Conservation (phyloP, 2,113 vertebrate genomes). For the Coptodon bakossiorum region DNA sequence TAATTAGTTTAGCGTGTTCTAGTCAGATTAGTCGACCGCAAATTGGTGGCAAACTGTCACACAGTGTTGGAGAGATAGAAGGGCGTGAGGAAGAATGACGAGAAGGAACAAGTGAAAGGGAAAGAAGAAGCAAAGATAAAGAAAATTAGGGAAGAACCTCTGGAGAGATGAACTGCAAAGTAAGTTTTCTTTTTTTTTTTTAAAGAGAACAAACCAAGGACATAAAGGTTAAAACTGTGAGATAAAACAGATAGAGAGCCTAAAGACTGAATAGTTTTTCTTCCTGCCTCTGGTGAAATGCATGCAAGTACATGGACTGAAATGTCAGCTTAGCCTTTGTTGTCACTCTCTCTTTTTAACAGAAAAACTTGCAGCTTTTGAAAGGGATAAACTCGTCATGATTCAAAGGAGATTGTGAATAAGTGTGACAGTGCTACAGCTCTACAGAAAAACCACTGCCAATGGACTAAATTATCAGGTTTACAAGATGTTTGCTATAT, state of each 20-base stretch:
- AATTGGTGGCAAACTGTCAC: constrained; percentile 44
- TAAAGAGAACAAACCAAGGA: background rate
- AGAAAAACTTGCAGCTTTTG: background rate
- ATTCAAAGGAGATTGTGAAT: background rate
- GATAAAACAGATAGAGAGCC: background rate
- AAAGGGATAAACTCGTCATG: background rate
- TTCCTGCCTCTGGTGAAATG: background rate
- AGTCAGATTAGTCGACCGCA: constrained; percentile 47
- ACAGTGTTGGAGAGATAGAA: background rate
- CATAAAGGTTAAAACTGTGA: background rate
- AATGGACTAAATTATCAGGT: background rate
- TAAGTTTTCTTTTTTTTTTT: background rate
- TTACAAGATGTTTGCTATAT: background rate
- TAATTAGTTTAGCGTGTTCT: constrained; percentile 60
- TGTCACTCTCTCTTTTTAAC: background rate
- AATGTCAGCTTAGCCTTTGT: background rate
- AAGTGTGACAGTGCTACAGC: background rate
- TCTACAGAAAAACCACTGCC: background rate
- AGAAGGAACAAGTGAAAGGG: background rate
- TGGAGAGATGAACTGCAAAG: background rate
- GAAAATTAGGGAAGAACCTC: background rate
- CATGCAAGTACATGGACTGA: background rate
- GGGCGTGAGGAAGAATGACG: background rate
- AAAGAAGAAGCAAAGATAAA: background rate
- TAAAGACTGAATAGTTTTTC: background rate